These are phyloP conservation scores for Aspidapion aeneum DNA, from an alignment of 2,888 invertebrate species.

Conservation along the genomic window DNA sequence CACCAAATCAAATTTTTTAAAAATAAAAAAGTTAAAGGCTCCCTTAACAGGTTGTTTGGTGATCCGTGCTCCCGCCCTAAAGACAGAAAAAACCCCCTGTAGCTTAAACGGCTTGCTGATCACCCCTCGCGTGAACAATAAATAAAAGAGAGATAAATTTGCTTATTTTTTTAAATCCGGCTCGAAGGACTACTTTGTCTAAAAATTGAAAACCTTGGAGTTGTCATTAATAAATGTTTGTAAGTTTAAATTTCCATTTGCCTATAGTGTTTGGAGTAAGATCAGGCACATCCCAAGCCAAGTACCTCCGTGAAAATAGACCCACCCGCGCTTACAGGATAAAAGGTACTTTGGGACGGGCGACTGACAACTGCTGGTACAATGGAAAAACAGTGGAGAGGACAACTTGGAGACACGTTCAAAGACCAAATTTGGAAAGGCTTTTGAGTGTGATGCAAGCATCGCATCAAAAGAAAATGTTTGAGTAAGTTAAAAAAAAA, in stretches of 20 bases:
- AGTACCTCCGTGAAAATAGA: slow-evolving; percentile 56
- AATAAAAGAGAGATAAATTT: no score
- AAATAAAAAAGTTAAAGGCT: no score
- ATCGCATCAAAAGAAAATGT: slow-evolving; percentile 83
- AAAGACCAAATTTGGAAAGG: slow-evolving; percentile 63
- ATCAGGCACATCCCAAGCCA: slow-evolving; percentile 56
- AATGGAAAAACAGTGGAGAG: slow-evolving; percentile 69
- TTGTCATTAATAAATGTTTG: no score
- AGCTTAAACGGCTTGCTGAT: no score
- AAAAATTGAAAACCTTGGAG: no score
- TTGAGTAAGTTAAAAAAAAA: slow-evolving; percentile 66
- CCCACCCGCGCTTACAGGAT: slow-evolving; percentile 70
- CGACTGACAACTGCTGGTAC: slow-evolving; percentile 69
- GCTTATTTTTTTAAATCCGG: no score
- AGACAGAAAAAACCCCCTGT: no score
- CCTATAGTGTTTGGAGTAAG: slow-evolving; percentile 71
- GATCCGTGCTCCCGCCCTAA: no score
- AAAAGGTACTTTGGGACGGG: slow-evolving; percentile 70
- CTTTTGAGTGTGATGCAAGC: slow-evolving; percentile 79
- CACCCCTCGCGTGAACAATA: no score
- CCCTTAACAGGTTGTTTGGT: no score
- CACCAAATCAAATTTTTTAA: no score
- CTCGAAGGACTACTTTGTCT: no score
- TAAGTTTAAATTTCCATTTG: slow-evolving; percentile 2
- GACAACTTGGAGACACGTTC: slow-evolving; percentile 68